These are phyloP conservation scores for Druon quercuslanigerum DNA, from an alignment of 1,140 invertebrate genomes.

Conservation along the genomic window DNA sequence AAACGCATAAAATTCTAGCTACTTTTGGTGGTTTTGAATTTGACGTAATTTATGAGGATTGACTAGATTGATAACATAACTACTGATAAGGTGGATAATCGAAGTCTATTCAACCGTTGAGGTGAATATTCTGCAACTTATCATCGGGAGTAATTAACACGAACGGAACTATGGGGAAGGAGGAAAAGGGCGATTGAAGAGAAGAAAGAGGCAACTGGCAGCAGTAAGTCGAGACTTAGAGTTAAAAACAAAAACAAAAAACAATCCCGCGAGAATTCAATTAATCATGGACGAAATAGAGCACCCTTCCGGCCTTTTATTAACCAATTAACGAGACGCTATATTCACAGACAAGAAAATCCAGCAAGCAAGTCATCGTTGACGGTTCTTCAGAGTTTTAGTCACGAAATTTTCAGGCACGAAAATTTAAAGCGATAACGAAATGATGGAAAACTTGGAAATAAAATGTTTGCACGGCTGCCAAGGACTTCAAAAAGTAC, in stretches of 20 bases:
- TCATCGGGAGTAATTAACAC: constrained; percentile 6
- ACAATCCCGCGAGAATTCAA: constrained; percentile 50
- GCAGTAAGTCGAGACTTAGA: constrained; percentile 6
- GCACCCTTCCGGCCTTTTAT: constrained; percentile 58
- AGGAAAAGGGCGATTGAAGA: constrained; percentile 6
- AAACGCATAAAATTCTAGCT: too few species aligned
- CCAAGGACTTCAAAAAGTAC: too few species aligned
- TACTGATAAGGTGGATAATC: neutral
- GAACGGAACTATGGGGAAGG: constrained; percentile 11
- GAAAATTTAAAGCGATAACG: neutral
- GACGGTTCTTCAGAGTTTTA: neutral
- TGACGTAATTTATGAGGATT: neutral
- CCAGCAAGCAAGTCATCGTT: neutral
- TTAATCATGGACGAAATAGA: constrained; percentile 61
- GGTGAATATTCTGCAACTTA: neutral
- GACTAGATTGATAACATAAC: neutral
- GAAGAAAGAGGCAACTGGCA: constrained; percentile 14
- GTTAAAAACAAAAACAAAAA: constrained; percentile 48
- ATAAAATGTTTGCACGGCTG: too few species aligned
- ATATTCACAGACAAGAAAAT: constrained; percentile 30
- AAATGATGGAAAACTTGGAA: neutral
- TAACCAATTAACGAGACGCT: constrained; percentile 57
- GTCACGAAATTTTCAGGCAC: constrained; percentile 3
- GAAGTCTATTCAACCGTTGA: neutral
- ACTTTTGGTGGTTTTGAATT: too few species aligned